Base-by-base conservation (phyloP, 2,888 invertebrate species). In the Coenonympha arcania region DNA sequence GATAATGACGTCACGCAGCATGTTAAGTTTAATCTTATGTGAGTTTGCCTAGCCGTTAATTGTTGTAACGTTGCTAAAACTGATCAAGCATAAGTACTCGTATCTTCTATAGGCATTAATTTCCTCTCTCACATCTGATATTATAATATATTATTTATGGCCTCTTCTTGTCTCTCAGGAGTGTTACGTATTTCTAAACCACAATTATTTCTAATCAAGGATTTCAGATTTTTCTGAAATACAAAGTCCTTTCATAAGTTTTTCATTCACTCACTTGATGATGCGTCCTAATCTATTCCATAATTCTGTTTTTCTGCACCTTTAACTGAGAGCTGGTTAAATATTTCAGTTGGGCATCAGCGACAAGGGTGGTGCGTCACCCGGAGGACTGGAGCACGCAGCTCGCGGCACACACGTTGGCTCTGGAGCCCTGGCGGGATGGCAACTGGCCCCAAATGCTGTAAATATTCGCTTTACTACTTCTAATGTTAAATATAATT, bases 21-120 rank as follows among this genome's bases (percentile, higher is more conserved):
- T 54, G 79, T 76, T 1, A 77, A 74, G 41, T 65, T 92, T 39
- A 90, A 90, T 66, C 84, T 90, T 53, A 84, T 91, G 92, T 92
- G 75, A 86, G 89, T 70, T 26, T 36, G 22, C 9, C 20, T 11
- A 30, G 6, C 13, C 13, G 13, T 30, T 2, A n/a, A n/a, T n/a
- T n/a, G 0, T 3, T 6, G 3, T n/a, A n/a, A 4, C 13, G 13
- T 13, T 5, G 9, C 6, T 4, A 13, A 30, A 6, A 11, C 5
- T 30, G 1, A n/a, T n/a, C 3, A 11, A 13, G 11, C 1, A 26
- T n/a, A n/a, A n/a, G n/a, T n/a, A n/a, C n/a, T n/a, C n/a, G n/a
- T n/a, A n/a, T n/a, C n/a, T n/a, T n/a, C n/a, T n/a, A n/a, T n/a
- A n/a, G n/a, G n/a, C n/a, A n/a, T n/a, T n/a, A n/a, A n/a, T n/a